These are phyloP conservation scores for Helicoverpa assulta DNA, from an alignment of 2,888 invertebrate genomes.

Conservation along the genomic window DNA sequence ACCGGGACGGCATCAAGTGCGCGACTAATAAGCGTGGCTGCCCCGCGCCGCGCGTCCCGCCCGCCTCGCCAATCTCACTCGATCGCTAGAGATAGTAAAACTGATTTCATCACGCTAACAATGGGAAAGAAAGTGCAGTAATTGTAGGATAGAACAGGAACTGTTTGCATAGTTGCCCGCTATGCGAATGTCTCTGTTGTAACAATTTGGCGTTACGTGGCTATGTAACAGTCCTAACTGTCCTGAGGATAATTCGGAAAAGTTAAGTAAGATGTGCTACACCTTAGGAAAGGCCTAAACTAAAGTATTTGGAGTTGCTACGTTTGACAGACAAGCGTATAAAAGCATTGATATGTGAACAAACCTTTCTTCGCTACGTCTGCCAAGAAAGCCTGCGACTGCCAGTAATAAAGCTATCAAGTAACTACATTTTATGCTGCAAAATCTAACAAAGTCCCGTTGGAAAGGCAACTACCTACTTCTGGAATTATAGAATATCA, in stretches of 20 bases:
- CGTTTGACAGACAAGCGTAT: too few species aligned
- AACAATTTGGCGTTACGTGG: constrained; percentile 5
- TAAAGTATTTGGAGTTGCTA: too few species aligned
- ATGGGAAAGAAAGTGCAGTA: constrained; percentile 89
- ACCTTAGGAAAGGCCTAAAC: too few species aligned
- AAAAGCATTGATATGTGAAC: too few species aligned
- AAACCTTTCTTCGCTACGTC: too few species aligned
- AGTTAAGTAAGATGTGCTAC: too few species aligned
- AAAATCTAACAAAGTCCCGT: too few species aligned
- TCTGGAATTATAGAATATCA: too few species aligned
- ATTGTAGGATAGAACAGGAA: constrained; percentile 86
- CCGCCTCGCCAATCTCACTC: constrained; percentile 82
- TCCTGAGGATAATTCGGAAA: not conserved
- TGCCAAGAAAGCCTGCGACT: too few species aligned
- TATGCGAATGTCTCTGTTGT: constrained; percentile 16
- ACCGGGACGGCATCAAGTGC: constrained; percentile 81
- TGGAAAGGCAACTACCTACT: too few species aligned
- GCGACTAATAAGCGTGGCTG: constrained; percentile 75
- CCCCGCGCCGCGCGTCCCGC: constrained; percentile 68
- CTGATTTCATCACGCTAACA: constrained; percentile 85
- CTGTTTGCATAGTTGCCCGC: constrained; percentile 66
- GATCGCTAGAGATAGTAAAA: constrained; percentile 86
- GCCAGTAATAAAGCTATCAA: too few species aligned
- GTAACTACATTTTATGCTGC: too few species aligned
- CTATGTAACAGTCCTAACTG: not conserved